A percentile compares a stretch with the other conserved stretches of the same genome.
phyloP scores from a whole-genome alignment of 2,797 vertebrate genomes.

The Gymnocypris eckloni region DNA sequence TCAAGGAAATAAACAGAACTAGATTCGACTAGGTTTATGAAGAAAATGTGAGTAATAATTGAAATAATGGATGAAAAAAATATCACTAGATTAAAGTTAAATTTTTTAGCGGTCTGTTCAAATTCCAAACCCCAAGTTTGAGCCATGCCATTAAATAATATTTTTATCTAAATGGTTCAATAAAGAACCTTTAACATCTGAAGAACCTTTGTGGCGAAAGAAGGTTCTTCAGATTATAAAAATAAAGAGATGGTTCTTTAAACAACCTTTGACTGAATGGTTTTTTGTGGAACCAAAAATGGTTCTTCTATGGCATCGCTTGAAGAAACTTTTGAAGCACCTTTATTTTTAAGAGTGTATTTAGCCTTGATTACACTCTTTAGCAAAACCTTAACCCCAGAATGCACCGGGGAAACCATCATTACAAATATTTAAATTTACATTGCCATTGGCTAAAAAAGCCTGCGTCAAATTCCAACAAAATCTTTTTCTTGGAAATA shows the following conservation, averaged over 20 bases:
- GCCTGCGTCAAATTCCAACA: neutral
- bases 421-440: neutral
- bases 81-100: neutral
- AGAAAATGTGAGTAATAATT: neutral
- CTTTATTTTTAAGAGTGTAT: too few relatives aligned
- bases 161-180: too few relatives aligned
- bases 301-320: too few relatives aligned
- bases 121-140: neutral
- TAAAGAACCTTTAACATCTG: too few relatives aligned
- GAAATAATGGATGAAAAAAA: neutral
- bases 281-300: too few relatives aligned
- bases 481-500: conserved; percentile 24
- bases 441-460: neutral
- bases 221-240: too few relatives aligned
- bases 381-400: neutral
- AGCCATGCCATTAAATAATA: neutral
- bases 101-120: neutral
- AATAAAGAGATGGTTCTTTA: too few relatives aligned
- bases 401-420: neutral
- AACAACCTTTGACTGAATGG: too few relatives aligned
- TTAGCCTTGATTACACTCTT: neutral
- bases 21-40: neutral
- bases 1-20: neutral
- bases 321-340: too few relatives aligned
- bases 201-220: too few relatives aligned